Percentiles rank a stretch among this genome's conserved stretches.
phyloP scores from a whole-genome alignment of 64 coral and sea anemone genomes.

The Stichodactyla helianthus region DNA sequence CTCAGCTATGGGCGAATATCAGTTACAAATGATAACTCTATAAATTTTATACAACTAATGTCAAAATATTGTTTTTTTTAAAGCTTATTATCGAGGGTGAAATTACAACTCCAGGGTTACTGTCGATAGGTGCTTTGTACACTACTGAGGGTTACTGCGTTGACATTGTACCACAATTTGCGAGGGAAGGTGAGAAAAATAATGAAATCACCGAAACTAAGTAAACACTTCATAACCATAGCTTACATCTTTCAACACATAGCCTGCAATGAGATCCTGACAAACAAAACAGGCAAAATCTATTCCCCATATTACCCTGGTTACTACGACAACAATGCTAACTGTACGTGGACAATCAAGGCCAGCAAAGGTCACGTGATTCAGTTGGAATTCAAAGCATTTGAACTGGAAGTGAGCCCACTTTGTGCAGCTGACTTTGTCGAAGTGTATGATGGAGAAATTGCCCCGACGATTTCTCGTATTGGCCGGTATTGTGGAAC shows the following conservation, averaged over 20 bases:
- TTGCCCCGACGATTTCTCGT: neutral
- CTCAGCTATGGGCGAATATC: too few species aligned
- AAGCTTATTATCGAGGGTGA: conserved; percentile 2
- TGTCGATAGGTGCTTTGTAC: conserved; percentile 5
- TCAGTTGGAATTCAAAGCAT: conserved; percentile 33
- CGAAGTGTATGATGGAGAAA: conserved; percentile 27
- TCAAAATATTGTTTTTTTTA: neutral
- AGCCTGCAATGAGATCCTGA: conserved; percentile 43
- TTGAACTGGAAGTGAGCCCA: conserved; percentile 30
- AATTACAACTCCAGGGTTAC: neutral
- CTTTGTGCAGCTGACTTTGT: conserved; percentile 43
- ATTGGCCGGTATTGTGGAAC: neutral
- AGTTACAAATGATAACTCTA: too few species aligned
- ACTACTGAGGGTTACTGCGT: neutral
- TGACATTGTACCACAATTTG: neutral
- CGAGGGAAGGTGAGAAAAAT: neutral
- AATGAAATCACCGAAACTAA: neutral
- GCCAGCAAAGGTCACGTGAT: conserved; percentile 31
- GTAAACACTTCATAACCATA: neutral
- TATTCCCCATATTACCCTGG: conserved; percentile 44
- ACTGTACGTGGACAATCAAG: conserved; percentile 35
- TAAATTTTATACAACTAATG: neutral
- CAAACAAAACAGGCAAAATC: conserved; percentile 18
- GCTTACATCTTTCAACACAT: neutral
- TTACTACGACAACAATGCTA: conserved; percentile 39